phyloP scores from a whole-genome alignment of 2,888 invertebrate genomes.

The Sphaerophoria rueppellii region DNA sequence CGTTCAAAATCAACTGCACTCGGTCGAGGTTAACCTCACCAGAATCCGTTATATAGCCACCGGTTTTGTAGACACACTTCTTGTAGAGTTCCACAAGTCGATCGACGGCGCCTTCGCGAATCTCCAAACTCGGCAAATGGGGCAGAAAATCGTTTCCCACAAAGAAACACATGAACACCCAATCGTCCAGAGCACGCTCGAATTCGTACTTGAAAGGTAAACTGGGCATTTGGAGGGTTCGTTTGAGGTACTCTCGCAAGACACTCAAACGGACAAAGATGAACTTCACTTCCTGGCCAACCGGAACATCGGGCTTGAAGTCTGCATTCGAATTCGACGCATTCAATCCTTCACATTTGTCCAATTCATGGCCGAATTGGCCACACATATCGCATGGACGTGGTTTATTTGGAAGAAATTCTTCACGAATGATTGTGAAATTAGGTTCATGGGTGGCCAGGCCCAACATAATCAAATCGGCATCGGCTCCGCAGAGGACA shows the following conservation, averaged over 20 bases:
- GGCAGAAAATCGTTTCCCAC: slow-evolving; percentile 99
- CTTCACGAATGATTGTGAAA: slow-evolving; percentile 99
- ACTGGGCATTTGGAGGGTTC: slow-evolving; percentile 94
- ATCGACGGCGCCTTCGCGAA: slow-evolving; percentile 98
- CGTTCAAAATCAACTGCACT: slow-evolving; percentile 97
- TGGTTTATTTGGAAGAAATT: slow-evolving; percentile 98
- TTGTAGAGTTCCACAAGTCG: slow-evolving; percentile 96
- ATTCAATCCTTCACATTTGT: slow-evolving; percentile 92
- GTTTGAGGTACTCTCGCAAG: slow-evolving; percentile 95
- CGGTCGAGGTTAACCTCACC: slow-evolving; percentile 96
- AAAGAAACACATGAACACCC: slow-evolving; percentile 99
- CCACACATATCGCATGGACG: slow-evolving; percentile 98
- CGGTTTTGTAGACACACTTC: slow-evolving; percentile 95
- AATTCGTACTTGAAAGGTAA: slow-evolving; percentile 97
- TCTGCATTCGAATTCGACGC: slow-evolving; percentile 84
- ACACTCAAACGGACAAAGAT: slow-evolving; percentile 97
- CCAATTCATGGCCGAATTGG: slow-evolving; percentile 95
- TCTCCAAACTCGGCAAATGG: slow-evolving; percentile 98
- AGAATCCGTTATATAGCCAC: slow-evolving; percentile 96
- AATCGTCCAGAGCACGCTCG: slow-evolving; percentile 97
- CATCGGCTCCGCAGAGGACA: slow-evolving; percentile 98
- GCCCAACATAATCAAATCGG: slow-evolving; percentile 98
- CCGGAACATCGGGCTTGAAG: slow-evolving; percentile 83
- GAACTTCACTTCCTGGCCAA: slow-evolving; percentile 91
- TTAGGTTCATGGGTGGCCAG: slow-evolving; percentile 99